Base-by-base conservation (phyloP, 2,888 invertebrate species). In the Drosophila mayaguana region DNA sequence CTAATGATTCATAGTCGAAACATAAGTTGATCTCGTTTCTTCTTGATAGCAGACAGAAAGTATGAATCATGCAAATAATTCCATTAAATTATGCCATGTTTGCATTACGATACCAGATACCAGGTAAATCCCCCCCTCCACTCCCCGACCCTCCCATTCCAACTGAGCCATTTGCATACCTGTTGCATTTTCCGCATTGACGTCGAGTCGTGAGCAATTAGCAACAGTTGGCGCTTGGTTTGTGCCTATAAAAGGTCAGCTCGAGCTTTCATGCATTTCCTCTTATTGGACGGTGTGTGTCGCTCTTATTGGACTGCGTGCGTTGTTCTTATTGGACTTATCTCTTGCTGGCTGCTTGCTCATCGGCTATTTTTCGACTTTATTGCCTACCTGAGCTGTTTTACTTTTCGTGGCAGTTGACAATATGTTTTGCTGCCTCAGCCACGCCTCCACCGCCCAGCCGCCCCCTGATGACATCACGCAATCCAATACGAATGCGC, bases 131-230 rank as follows among this genome's bases (percentile, higher is more conserved):
- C 25, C 22, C 16, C 3, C 22, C 14, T 14, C 14, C 45, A 1
- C 3, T 18, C 20, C 20, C 25, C 3, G 46, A 22, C 12, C 20
- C 3, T 4, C 25, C 4, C 25, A 25, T 25, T 25, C 4, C n/a
- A n/a, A 0, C 28, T 32, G 22, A 14, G 20, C 6, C 22, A 46
- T 57, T 25, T 55, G 71, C 61, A 83, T 80, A 87, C 88, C 88
- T 84, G 85, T 85, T 85, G 85, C 85, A 80, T 75, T 85, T 85
- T 88, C 85, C 85, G 85, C 85, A 79, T 85, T 70, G 48, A 60
- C 65, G 65, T 34, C 9, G 8, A 75, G 66, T 86, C 84, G 78
- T 80, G 80, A 69, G 75, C 84, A 87, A 84, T 84, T 86, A 81
- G 66, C 80, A 75, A 60, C 64, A 75, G 68, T 81, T 81, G 54